These are phyloP conservation scores for Phalacrocorax aristotelis DNA, from an alignment of 2,113 vertebrate species.

Conservation along the genomic window DNA sequence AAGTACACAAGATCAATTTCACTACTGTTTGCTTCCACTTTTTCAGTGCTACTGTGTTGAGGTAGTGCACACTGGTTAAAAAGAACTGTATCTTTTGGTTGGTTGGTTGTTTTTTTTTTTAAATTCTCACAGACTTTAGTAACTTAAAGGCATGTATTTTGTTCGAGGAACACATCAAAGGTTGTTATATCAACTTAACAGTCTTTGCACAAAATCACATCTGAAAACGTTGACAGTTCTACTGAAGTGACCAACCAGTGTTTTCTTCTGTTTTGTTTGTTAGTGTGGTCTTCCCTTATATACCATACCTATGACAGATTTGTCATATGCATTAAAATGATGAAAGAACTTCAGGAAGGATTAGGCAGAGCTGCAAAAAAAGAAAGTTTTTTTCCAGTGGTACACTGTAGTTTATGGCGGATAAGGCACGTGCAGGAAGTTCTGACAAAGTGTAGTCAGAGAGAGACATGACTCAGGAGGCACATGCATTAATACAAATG, in stretches of 20 bases:
- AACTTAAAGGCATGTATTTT: background rate
- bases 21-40: background rate
- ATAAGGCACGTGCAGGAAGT: background rate
- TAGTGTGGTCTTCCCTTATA: background rate
- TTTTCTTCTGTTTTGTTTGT: background rate
- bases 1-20: background rate
- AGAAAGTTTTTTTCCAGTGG: background rate
- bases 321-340: background rate
- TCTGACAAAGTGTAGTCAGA: background rate
- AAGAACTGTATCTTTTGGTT: background rate
- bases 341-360: background rate
- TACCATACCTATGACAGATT: background rate
- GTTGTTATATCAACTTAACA: background rate
- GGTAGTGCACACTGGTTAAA: background rate
- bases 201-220: background rate
- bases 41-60: background rate
- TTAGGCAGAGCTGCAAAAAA: background rate
- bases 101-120: rapidly evolving
- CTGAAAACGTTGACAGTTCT: background rate
- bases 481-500: background rate
- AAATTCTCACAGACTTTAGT: background rate
- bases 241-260: background rate
- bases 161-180: background rate
- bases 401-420: background rate
- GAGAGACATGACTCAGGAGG: background rate